Percentiles rank a stretch among this genome's conserved stretches.
Evolutionary conservation across 2,113 vertebrate species (phyloP).

Genomic region (Equus quagga): DNA sequence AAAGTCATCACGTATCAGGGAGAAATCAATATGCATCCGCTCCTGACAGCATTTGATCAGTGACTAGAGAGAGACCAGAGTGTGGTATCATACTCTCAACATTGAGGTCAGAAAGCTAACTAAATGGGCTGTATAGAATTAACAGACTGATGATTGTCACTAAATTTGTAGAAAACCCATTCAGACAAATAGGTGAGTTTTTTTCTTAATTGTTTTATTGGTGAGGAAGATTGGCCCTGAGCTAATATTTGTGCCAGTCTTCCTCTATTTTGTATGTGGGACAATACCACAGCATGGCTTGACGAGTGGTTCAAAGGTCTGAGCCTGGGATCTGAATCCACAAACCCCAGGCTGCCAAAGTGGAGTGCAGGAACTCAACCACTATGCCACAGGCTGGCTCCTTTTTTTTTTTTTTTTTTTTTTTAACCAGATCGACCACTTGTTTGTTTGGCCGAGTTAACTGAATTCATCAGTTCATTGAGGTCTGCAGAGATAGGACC

Average conservation of each 20-base stretch:
- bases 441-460: background rate
- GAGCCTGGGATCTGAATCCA: too few relatives aligned
- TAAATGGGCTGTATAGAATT: background rate
- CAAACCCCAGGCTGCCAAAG: too few relatives aligned
- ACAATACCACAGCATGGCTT: too few relatives aligned
- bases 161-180: conserved; percentile 26
- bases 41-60: background rate
- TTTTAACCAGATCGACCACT: background rate
- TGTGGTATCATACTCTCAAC: background rate
- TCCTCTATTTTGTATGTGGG: too few relatives aligned
- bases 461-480: background rate
- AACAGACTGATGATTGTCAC: background rate
- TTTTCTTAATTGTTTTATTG: too few relatives aligned
- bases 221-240: too few relatives aligned
- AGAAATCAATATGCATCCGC: background rate
- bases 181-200: background rate
- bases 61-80: background rate
- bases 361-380: too few relatives aligned
- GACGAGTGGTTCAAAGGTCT: too few relatives aligned
- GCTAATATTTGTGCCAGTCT: too few relatives aligned
- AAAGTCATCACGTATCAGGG: background rate
- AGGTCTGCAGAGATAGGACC: background rate
- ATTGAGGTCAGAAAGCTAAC: background rate
- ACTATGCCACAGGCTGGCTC: too few relatives aligned
- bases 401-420: background rate